These are phyloP conservation scores for Latrodectus hesperus DNA, from an alignment of 2,888 invertebrate genomes.

Conservation along the genomic window DNA sequence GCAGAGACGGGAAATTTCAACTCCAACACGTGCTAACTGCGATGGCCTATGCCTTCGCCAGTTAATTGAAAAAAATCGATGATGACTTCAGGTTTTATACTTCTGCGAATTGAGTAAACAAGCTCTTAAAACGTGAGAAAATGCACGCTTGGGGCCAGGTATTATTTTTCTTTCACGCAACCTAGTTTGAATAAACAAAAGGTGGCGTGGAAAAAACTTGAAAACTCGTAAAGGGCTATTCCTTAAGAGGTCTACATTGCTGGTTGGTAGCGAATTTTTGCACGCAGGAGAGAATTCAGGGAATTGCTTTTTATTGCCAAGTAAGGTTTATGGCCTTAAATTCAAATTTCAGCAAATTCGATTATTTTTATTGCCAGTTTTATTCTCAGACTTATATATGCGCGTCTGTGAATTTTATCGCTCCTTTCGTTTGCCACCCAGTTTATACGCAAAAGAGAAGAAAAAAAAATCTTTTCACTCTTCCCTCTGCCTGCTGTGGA, in stretches of 20 bases:
- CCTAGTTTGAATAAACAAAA: too few species aligned
- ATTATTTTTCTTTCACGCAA: too few species aligned
- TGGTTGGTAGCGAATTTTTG: not conserved
- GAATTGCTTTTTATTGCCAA: conserved; percentile 20
- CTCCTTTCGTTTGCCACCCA: conserved; percentile 15
- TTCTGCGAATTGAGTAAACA: too few species aligned
- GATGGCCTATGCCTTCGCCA: too few species aligned
- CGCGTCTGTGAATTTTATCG: conserved; percentile 42
- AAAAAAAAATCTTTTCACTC: conserved; percentile 8
- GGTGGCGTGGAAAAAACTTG: not conserved
- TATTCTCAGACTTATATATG: conserved; percentile 9
- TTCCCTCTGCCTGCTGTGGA: conserved; percentile 10
- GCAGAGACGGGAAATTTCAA: too few species aligned
- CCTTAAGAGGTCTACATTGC: not conserved
- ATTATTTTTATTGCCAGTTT: conserved; percentile 49
- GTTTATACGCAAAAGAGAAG: not conserved
- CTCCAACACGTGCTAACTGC: too few species aligned
- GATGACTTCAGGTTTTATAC: too few species aligned
- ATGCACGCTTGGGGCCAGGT: too few species aligned
- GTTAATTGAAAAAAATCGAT: too few species aligned
- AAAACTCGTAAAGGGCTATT: not conserved
- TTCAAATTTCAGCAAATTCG: conserved; percentile 55
- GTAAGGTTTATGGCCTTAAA: conserved; percentile 58
- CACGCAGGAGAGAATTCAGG: conserved; percentile 1
- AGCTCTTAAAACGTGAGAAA: too few species aligned